Base-by-base conservation (phyloP, 1,140 invertebrate genomes). In the Agrypnia vestita region DNA sequence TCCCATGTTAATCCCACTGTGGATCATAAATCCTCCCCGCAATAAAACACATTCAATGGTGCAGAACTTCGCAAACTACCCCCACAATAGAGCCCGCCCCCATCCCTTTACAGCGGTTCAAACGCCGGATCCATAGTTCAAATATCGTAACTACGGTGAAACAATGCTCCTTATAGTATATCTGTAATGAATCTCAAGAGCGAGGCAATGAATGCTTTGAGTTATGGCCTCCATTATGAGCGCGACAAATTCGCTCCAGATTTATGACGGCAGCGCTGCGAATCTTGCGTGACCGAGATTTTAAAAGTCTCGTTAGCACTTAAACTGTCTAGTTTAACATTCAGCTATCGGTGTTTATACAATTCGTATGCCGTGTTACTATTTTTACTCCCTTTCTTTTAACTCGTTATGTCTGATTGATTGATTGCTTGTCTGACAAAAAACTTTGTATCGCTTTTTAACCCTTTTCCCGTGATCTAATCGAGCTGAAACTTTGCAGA, bases 31-130 rank as follows among this genome's bases (percentile, higher is more conserved):
- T 49, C 1, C 44, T 15, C 64, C 44, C 43, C 9, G 44, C 43
- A 47, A 69, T 69, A 69, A 69, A 69, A 69, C 64, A 69, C 64
- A 47, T 47, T 43, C 62, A 43, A 35, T 44, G 61, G 10, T 43
- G 61, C 25, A 49, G 64, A 69, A 49, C 44, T 49, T 69, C 15
- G 8, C n/a, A 69, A 21, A 9, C 44, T 69, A 19, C 15, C n/a
- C 15, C 46, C 44, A 46, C 1, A 69, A 47, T 69, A 46, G 10
- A 25, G 7, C 13, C 25, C 19, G 53, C 10, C 15, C 53, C 53
- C n/a, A n/a, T 12, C 59, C 59, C 59, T n/a, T n/a, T n/a, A n/a
- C n/a, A n/a, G n/a, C n/a, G 6, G 25, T 35, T 6, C 25, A 35
- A 35, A 35, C 25, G n/a, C n/a, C 8, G 11, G 11, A 51, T 1